A percentile compares a stretch with the other conserved stretches of the same genome.
Evolutionary conservation across 1,140 invertebrate genomes (phyloP).

Genomic region (Drosophila gunungcola): DNA sequence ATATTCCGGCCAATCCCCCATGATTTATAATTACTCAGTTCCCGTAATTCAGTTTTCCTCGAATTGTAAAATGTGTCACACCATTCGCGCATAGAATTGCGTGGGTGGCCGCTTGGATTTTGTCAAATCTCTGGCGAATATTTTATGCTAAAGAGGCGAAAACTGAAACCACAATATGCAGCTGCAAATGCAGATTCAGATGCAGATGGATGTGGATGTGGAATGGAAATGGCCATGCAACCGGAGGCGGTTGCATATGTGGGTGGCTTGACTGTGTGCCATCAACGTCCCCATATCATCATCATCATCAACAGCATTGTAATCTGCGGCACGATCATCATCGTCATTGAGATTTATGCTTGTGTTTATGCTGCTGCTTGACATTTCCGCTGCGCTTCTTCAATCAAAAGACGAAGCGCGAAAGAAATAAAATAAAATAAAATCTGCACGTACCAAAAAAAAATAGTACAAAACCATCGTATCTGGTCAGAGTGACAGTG

Average conservation of each 20-base stretch:
- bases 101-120: constrained; percentile 66
- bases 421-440: constrained; percentile 45
- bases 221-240: constrained; percentile 17
- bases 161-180: constrained; percentile 66
- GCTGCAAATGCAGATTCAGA: constrained; percentile 28
- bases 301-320: constrained; percentile 35
- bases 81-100: constrained; percentile 24
- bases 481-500: constrained; percentile 46
- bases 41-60: constrained; percentile 12
- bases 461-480: constrained; percentile 17
- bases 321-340: constrained; percentile 55
- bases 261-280: constrained; percentile 60
- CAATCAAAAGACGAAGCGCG: constrained; percentile 72
- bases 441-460: constrained; percentile 61
- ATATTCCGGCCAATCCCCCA: background rate
- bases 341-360: constrained; percentile 77
- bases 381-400: constrained; percentile 75
- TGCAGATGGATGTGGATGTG: constrained; percentile 37
- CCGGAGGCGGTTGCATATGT: constrained; percentile 45
- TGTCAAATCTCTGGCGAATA: constrained; percentile 60
- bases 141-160: constrained; percentile 67
- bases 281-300: constrained; percentile 14
- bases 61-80: constrained; percentile 46
- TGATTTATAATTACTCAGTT: constrained; percentile 45
- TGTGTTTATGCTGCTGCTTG: constrained; percentile 73